Evolutionary conservation across 2,888 invertebrate species (phyloP), one percentile per base, ranked within the genome.

Genomic region (Linnaemya vulpina): DNA sequence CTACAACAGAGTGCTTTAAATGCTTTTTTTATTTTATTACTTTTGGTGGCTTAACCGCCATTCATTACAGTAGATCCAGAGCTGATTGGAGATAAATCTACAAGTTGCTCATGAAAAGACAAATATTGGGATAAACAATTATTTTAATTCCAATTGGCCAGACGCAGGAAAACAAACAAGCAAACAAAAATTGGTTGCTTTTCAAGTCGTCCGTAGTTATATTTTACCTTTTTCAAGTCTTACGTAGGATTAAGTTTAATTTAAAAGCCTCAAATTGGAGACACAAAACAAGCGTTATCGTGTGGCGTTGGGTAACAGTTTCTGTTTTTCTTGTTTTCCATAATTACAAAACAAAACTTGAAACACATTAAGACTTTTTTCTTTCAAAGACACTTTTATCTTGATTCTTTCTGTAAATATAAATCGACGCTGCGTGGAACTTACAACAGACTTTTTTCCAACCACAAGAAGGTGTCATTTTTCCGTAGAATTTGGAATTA

Each of bases 81-180:
- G 38, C 11, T 43, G 63, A 30, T 65, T 53, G 15, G 8, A 53
- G 60, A 43, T 53, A 71, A 78, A 71, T 63, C 70, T 78, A 35
- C 55, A 71, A 53, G 30, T 38, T 49, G 3, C n/a, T 55, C 30
- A 63, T 74, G 51, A 58, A 67, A 49, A 68, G 60, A 67, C 55
- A 60, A 55, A 53, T 75, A 74, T 70, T 76, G 70, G 40, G 70
- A 70, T 76, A 71, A 82, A 75, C 63, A 60, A 30, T 67, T 51
- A 40, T 74, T 67, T 35, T 68, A 43, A 51, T 43, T 63, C 35
- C 17, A 43, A 49, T 11, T n/a, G 73, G 49, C 15, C 60, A 60
- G 51, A 3, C 62, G 11, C 58, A 30, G 7, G 10, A 58, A 58
- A 43, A 58, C 15, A 35, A 15, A 17, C 25, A 49, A 35, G 46